phyloP scores from a whole-genome alignment of 2,113 vertebrate genomes.

The Kryptolebias marmoratus region DNA sequence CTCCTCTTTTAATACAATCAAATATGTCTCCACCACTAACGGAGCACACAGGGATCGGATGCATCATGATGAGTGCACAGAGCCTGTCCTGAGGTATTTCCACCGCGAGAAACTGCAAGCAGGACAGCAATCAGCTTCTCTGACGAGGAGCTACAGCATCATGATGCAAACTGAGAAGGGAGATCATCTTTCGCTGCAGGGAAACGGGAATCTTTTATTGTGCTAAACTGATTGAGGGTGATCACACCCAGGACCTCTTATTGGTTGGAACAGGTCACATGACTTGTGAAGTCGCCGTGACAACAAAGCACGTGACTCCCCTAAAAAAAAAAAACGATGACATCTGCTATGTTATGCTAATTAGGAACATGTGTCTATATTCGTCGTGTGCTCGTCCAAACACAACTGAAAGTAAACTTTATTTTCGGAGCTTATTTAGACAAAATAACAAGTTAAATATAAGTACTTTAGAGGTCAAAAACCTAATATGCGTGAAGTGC shows the following conservation, averaged over 20 bases:
- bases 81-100: not conserved
- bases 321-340: not conserved
- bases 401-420: not conserved
- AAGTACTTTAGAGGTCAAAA: too few species aligned
- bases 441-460: too few species aligned
- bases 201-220: slow-evolving; percentile 31
- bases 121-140: slow-evolving; percentile 9
- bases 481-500: too few species aligned
- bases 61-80: slow-evolving; percentile 48
- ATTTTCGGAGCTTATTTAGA: not conserved
- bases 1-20: slow-evolving; percentile 77
- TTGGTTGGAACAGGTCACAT: slow-evolving; percentile 46
- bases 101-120: slow-evolving; percentile 1
- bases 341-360: not conserved
- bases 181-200: slow-evolving; percentile 28
- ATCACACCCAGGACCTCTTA: slow-evolving; percentile 49
- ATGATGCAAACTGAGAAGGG: slow-evolving; percentile 10
- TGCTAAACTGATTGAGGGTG: slow-evolving; percentile 42
- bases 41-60: slow-evolving; percentile 45
- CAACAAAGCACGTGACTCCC: slow-evolving; percentile 1
- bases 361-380: not conserved
- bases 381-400: too few species aligned
- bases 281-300: not conserved
- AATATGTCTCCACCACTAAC: slow-evolving; percentile 70
- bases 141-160: slow-evolving; percentile 17